Conservation (phyloP, 1,140 invertebrate species). For the Papilio dardanus region DNA sequence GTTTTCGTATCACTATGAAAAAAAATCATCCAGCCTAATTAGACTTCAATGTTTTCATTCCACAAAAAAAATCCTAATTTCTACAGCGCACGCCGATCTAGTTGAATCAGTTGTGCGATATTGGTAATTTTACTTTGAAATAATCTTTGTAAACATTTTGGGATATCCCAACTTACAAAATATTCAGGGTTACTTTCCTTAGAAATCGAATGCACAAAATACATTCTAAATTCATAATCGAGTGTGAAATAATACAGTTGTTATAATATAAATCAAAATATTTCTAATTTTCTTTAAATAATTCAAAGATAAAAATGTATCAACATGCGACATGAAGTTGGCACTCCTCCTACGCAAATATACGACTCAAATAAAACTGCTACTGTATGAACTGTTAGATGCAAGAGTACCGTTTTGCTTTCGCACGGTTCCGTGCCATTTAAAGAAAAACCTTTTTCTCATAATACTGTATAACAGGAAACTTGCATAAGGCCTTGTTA, state of each 20-base stretch:
- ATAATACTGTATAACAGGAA: constrained; percentile 6
- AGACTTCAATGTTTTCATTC: neutral
- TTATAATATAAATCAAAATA: neutral
- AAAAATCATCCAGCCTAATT: neutral
- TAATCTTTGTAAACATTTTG: neutral
- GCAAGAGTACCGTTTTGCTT: neutral
- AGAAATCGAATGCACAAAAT: too few species aligned
- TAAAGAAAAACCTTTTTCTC: neutral
- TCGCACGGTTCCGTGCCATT: neutral
- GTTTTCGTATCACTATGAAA: neutral
- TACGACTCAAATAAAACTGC: too few species aligned
- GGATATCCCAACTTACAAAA: neutral
- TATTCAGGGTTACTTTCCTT: too few species aligned
- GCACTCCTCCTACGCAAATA: neutral
- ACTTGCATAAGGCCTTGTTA: constrained; percentile 32
- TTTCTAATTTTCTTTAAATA: neutral
- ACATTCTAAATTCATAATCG: too few species aligned
- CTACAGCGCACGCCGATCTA: neutral
- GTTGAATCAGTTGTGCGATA: neutral
- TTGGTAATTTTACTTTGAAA: neutral
- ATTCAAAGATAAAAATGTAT: neutral
- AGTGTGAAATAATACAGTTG: neutral
- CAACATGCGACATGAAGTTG: neutral
- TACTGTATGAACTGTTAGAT: neutral
- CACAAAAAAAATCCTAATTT: neutral